Conservation (phyloP, 2,113 vertebrate species). For the Muntiacus reevesi region DNA sequence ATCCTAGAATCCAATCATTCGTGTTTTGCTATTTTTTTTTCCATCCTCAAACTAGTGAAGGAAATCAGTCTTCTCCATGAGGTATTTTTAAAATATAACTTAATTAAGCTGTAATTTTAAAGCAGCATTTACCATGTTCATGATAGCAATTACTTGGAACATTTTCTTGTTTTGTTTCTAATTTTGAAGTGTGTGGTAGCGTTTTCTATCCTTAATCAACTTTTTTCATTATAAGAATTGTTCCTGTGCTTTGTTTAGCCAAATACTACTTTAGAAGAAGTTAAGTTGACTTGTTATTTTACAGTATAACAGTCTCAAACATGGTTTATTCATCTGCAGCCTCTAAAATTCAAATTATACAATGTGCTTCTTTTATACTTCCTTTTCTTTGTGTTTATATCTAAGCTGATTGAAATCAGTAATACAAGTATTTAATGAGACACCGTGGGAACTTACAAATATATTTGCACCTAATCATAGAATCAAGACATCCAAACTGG, state of each 20-base stretch:
- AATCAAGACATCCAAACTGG: background rate
- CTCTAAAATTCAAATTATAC: background rate
- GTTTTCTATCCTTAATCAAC: slow-evolving; percentile 18
- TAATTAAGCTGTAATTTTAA: background rate
- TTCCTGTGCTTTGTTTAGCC: slow-evolving; percentile 6
- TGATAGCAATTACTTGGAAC: background rate
- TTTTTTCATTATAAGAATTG: slow-evolving; percentile 10
- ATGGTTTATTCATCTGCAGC: background rate
- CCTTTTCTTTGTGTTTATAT: background rate
- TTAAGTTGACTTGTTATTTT: slow-evolving; percentile 13
- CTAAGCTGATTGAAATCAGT: slow-evolving; percentile 8
- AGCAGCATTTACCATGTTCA: background rate
- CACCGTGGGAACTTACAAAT: background rate
- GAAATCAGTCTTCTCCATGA: background rate
- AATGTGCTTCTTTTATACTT: background rate
- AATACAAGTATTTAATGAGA: background rate
- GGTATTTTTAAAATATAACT: background rate
- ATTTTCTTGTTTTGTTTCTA: slow-evolving; percentile 7
- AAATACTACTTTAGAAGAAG: slow-evolving; percentile 10
- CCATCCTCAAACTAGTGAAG: background rate
- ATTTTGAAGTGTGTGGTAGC: background rate
- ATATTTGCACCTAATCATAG: background rate
- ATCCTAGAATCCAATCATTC: background rate
- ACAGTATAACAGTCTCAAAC: background rate
- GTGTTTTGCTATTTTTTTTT: background rate